Evolutionary conservation across 2,113 vertebrate genomes (phyloP).

Genomic region (Catagonus wagneri): DNA sequence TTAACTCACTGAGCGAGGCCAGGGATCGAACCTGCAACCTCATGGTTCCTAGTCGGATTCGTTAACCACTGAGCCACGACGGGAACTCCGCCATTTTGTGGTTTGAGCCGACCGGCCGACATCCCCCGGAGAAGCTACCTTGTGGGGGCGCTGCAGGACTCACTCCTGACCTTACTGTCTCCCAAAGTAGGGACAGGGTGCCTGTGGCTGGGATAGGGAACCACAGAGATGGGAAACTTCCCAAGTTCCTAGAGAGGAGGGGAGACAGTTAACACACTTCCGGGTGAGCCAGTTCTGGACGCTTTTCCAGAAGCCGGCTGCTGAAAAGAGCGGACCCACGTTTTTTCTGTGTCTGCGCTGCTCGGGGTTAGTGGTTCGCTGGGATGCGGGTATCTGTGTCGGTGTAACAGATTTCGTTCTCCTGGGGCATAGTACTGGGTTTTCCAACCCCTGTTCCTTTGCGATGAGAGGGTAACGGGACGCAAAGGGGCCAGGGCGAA

Average conservation of each 20-base stretch:
- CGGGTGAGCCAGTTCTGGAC: fast-evolving
- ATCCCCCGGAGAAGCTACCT: background rate
- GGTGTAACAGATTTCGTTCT: too few relatives aligned
- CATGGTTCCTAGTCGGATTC: too few relatives aligned
- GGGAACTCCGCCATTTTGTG: too few relatives aligned
- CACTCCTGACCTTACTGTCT: too few relatives aligned
- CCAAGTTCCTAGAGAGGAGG: background rate
- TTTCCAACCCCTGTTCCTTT: background rate
- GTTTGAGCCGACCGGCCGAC: background rate
- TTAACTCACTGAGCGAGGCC: too few relatives aligned
- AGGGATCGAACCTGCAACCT: too few relatives aligned
- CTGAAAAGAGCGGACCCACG: fast-evolving
- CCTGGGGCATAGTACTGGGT: fast-evolving
- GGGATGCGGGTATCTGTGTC: fast-evolving
- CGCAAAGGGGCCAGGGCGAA: too few relatives aligned
- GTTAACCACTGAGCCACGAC: too few relatives aligned
- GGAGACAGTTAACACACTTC: background rate
- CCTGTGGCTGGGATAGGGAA: background rate
- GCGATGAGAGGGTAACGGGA: background rate
- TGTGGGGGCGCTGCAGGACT: too few relatives aligned
- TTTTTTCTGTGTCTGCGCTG: fast-evolving
- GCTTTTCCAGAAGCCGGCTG: fast-evolving
- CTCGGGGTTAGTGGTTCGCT: background rate
- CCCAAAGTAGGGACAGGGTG: fast-evolving
- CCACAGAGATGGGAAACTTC: background rate